Conservation (phyloP, 2,797 vertebrate species). For the Eutrigla gurnardus region DNA sequence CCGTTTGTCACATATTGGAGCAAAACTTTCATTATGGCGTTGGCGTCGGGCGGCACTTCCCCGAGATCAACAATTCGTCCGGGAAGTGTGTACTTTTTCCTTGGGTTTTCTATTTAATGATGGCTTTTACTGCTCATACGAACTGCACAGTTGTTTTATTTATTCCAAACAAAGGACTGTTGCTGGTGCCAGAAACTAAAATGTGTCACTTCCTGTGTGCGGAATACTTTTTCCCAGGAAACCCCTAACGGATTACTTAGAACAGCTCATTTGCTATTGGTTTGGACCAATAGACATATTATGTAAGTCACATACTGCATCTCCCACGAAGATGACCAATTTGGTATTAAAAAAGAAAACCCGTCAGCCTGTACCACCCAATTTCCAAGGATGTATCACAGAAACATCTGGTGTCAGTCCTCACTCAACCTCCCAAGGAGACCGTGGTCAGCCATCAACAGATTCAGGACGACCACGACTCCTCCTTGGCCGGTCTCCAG, state of each 20-base stretch:
- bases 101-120: conserved; percentile 27
- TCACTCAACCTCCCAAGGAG: not conserved
- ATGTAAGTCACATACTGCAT: not conserved
- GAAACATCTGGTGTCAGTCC: not conserved
- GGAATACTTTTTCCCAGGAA: conserved; percentile 49
- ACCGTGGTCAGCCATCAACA: conserved; percentile 1
- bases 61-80: conserved; percentile 27
- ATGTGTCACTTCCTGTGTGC: conserved; percentile 56
- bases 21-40: not conserved
- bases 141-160: conserved; percentile 36
- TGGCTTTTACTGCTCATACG: conserved; percentile 26
- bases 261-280: conserved; percentile 29
- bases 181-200: conserved; percentile 44
- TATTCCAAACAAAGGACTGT: conserved; percentile 22
- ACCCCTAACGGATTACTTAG: conserved; percentile 3
- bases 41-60: not conserved
- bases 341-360: not conserved
- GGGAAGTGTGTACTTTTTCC: conserved; percentile 26
- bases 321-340: not conserved
- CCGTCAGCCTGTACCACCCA: too few relatives aligned
- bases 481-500: not conserved
- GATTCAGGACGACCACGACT: not conserved
- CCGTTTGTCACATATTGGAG: not conserved
- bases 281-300: not conserved
- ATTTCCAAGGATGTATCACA: not conserved